These are phyloP conservation scores for Heliconius melpomene DNA, from an alignment of 1,140 invertebrate species.

Conservation along the genomic window DNA sequence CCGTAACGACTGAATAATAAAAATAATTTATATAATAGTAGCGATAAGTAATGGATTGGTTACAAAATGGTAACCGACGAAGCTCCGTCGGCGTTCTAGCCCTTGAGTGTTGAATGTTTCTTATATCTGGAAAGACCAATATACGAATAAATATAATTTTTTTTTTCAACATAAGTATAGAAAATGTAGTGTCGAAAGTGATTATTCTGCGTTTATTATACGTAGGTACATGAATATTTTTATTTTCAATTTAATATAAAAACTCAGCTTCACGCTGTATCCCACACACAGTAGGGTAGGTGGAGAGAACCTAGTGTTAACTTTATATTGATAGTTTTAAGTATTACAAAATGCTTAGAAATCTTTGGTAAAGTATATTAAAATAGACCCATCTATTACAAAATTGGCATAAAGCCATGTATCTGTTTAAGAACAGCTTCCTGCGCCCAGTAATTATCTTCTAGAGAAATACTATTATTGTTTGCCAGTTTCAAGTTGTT, in stretches of 20 bases:
- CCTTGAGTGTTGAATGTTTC: conserved; percentile 43
- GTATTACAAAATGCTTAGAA: neutral
- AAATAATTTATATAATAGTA: conserved; percentile 73
- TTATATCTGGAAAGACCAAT: conserved; percentile 42
- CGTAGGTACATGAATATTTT: too few relatives aligned
- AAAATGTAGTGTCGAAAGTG: too few relatives aligned
- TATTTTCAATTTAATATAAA: too few relatives aligned
- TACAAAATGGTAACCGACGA: conserved; percentile 68
- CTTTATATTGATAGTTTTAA: too few relatives aligned
- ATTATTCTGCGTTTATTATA: too few relatives aligned
- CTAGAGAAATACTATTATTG: neutral
- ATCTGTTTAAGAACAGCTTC: neutral
- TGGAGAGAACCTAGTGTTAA: too few relatives aligned
- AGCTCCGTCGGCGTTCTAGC: conserved; percentile 36
- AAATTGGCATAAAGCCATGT: neutral
- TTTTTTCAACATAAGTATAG: too few relatives aligned
- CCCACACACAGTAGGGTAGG: too few relatives aligned
- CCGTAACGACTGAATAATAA: conserved; percentile 78
- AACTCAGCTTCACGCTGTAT: too few relatives aligned
- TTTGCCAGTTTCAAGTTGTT: neutral
- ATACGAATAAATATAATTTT: too few relatives aligned
- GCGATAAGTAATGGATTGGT: conserved; percentile 76
- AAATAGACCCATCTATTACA: neutral
- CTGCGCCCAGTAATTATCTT: conserved; percentile 7
- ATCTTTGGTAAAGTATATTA: neutral